Conservation (phyloP, 2,888 invertebrate species). For the Melanargia galathea region DNA sequence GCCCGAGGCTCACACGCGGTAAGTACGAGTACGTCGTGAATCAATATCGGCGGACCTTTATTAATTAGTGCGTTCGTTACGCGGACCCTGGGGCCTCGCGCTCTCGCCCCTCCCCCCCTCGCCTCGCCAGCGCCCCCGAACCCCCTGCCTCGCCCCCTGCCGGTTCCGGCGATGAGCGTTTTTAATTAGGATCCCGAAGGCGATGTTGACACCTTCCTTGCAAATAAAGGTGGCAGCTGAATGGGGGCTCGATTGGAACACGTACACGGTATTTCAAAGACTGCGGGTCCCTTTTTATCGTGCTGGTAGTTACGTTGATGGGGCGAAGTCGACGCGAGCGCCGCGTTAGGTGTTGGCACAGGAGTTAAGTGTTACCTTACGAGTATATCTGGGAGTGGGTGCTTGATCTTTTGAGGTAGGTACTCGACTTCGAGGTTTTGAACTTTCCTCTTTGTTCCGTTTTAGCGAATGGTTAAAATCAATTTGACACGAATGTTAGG, state of each 20-base stretch:
- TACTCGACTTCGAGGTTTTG: not conserved
- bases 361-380: not conserved
- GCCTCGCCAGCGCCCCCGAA: slow-evolving; percentile 35
- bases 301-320: not conserved
- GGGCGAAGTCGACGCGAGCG: not conserved
- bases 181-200: slow-evolving; percentile 73
- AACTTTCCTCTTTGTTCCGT: not conserved
- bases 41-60: slow-evolving; percentile 81
- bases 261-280: slow-evolving; percentile 30
- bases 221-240: slow-evolving; percentile 49
- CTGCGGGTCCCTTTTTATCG: slow-evolving; percentile 3
- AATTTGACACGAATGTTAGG: not conserved
- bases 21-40: slow-evolving; percentile 76
- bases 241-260: slow-evolving; percentile 31
- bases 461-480: not conserved
- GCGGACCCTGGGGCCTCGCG: slow-evolving; percentile 55
- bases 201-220: slow-evolving; percentile 63
- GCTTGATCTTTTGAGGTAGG: not conserved
- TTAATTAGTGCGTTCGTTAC: slow-evolving; percentile 80
- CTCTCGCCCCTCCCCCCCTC: slow-evolving; percentile 29
- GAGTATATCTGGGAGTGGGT: not conserved
- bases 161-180: slow-evolving; percentile 64
- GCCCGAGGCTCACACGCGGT: slow-evolving; percentile 54
- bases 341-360: not conserved
- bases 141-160: slow-evolving; percentile 41